Evolutionary conservation across 2,113 vertebrate species (phyloP), one percentile per base, ranked within the genome.

Genomic region (Rhombomys opimus): DNA sequence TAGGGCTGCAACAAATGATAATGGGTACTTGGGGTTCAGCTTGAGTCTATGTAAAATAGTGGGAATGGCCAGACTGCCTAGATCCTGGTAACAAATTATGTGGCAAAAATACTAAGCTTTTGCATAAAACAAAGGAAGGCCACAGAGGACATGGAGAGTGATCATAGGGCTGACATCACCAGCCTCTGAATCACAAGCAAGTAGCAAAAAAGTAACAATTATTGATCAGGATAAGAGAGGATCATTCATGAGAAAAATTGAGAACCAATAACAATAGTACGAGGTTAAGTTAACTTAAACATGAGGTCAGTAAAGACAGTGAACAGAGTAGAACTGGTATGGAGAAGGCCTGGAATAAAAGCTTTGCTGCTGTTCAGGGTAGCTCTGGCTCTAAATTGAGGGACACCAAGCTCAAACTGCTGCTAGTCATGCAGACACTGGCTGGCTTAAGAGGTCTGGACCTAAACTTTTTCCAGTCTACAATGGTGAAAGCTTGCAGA

Each of bases 361-460:
- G 20, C 50, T 86, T 27, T 80, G 13, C 14, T 67, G 32, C 57
- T 41, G 3, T 17, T 27, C 14, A 8, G 32, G 5, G 7, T 38
- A 17, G 70, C n/a, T 80, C 87, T 94, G 57, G 6, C 22, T 96
- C 67, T 90, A 92, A 59, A 9, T 75, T 91, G 3, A 91, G 46
- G 8, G 4, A 3, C 20, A 81, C 9, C 3, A 91, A 15, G 2
- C 50, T 92, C 57, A 63, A 57, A 0, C 65, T 22, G 80, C 20
- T 35, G 35, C 22, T 25, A 84, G 52, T 75, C 14, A 59, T 15
- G 14, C 25, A 35, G 11, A 63, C 22, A 10, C 15, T 52, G 2
- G 11, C 22, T 5, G 52, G 23, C 3, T 27, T 80, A 61, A 61
- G 10, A 61, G 72, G 20, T 61, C 3, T n/a, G 1, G 11, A 63